Percentiles rank a stretch among this genome's conserved stretches.
Conservation (phyloP, 2,888 invertebrate genomes). For the Acrocyrtus sp. region DNA sequence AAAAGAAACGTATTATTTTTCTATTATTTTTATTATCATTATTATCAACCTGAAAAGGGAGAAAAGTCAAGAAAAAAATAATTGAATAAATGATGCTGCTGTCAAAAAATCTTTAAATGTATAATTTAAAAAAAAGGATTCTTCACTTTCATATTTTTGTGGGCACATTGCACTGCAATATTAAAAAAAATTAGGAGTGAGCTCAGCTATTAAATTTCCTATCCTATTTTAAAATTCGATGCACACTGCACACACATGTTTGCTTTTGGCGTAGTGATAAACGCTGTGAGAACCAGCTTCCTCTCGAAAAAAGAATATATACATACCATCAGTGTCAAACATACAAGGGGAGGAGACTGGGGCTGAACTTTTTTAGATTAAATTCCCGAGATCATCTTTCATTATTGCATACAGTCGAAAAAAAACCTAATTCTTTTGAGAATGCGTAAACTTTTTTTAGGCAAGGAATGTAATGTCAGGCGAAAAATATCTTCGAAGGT, state of each 20-base stretch:
- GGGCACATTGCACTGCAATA: too few species aligned
- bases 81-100: conserved; percentile 20
- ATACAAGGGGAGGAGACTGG: conserved; percentile 38
- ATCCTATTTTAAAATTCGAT: not conserved
- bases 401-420: not conserved
- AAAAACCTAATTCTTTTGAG: too few species aligned
- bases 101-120: not conserved
- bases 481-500: not conserved
- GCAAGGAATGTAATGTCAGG: not conserved
- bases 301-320: conserved; percentile 14
- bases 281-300: conserved; percentile 11
- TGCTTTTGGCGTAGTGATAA: conserved; percentile 4
- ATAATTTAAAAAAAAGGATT: not conserved
- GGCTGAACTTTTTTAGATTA: conserved; percentile 25
- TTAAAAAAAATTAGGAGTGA: too few species aligned
- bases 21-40: not conserved
- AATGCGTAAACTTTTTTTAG: too few species aligned
- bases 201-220: not conserved
- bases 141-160: conserved; percentile 4
- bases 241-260: conserved; percentile 16
- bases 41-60: too few species aligned
- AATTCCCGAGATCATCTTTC: conserved; percentile 40
- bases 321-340: conserved; percentile 34
- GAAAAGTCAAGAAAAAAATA: too few species aligned
- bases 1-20: not conserved